These are phyloP conservation scores for Mugil cephalus DNA, from an alignment of 2,113 vertebrate species.

Conservation along the genomic window DNA sequence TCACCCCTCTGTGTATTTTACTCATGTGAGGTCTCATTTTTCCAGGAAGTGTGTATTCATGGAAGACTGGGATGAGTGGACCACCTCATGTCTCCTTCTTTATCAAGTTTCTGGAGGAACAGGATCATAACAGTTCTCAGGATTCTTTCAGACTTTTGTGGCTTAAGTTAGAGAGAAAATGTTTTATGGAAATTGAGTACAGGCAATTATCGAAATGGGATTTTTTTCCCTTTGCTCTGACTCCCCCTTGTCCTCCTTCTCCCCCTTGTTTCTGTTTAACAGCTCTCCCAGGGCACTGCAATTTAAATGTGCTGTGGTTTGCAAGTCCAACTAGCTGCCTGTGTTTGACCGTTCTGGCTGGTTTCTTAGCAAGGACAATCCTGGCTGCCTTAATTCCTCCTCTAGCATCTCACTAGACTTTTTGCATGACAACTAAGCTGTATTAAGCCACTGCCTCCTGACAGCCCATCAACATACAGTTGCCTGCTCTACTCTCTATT, in stretches of 20 bases:
- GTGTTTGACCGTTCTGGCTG: constrained; percentile 50
- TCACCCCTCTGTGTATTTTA: constrained; percentile 24
- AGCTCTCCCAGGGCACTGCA: constrained; percentile 68
- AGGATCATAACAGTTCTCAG: constrained; percentile 42
- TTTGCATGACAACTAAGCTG: constrained; percentile 72
- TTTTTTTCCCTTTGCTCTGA: constrained; percentile 35
- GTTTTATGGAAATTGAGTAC: constrained; percentile 76
- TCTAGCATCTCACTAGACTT: constrained; percentile 62
- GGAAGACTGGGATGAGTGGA: constrained; percentile 41
- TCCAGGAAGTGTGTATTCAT: constrained; percentile 46
- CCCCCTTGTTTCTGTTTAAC: constrained; percentile 67
- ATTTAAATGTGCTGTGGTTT: constrained; percentile 80
- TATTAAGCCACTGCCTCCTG: constrained; percentile 71
- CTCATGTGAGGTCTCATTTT: constrained; percentile 49
- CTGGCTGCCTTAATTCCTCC: constrained; percentile 66
- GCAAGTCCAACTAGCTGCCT: constrained; percentile 64
- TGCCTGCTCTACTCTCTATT: constrained; percentile 57
- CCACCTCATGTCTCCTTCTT: constrained; percentile 32
- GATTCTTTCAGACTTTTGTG: constrained; percentile 60
- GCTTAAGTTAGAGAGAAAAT: constrained; percentile 60
- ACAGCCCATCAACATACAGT: constrained; percentile 71
- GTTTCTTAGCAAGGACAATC: constrained; percentile 66
- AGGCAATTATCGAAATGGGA: constrained; percentile 69
- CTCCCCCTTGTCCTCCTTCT: constrained; percentile 15
- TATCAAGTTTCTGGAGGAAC: constrained; percentile 43